Evolutionary conservation across 2,113 vertebrate genomes (phyloP).

Genomic region (human (Homo sapiens)): DNA sequence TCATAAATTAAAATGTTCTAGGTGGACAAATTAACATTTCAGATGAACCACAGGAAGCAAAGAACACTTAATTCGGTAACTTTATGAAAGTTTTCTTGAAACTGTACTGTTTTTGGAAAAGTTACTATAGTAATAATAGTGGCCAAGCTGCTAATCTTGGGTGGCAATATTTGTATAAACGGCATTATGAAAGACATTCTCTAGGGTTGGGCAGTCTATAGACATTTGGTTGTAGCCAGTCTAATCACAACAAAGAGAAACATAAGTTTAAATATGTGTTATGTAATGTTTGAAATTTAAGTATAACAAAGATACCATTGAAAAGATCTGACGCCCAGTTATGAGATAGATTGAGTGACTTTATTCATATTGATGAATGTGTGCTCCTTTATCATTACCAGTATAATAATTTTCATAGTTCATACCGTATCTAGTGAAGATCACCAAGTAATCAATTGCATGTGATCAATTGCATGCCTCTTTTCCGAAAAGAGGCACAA

Average conservation of each 20-base stretch:
- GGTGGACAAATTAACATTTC: conserved; percentile 33
- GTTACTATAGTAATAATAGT: background rate
- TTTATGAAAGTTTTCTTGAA: background rate
- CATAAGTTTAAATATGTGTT: background rate
- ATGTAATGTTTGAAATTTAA: conserved; percentile 13
- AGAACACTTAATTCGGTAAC: background rate
- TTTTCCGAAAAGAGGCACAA: background rate
- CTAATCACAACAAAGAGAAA: background rate
- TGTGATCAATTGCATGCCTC: background rate
- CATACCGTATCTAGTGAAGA: background rate
- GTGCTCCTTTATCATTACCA: background rate
- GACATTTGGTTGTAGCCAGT: background rate
- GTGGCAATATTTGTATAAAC: background rate
- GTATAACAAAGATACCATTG: background rate
- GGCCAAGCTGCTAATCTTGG: background rate
- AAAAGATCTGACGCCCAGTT: background rate
- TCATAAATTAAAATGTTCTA: conserved; percentile 33
- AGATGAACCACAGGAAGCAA: background rate
- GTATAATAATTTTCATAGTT: background rate
- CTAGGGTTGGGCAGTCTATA: background rate
- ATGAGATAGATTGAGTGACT: background rate
- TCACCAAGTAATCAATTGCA: background rate
- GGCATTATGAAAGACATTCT: background rate
- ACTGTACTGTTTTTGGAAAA: background rate
- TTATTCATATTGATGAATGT: background rate